Evolutionary conservation across 2,797 vertebrate species (phyloP).

Genomic region (Helarctos malayanus): DNA sequence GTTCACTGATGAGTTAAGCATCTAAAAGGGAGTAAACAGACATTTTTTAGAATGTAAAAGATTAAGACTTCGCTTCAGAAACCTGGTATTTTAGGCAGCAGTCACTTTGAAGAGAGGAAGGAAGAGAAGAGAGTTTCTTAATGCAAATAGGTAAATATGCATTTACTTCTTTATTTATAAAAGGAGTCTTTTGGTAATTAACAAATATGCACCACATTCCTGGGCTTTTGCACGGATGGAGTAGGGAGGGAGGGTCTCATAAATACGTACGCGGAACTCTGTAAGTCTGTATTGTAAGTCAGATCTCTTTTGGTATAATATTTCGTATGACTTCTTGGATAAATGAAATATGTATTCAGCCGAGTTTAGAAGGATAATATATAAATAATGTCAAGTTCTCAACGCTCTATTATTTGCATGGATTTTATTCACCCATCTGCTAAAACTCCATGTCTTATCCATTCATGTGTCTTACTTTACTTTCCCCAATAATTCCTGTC

Average conservation of each 20-base stretch:
- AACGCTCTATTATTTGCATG: constrained; percentile 20
- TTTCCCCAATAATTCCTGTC: not conserved
- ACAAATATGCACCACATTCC: constrained; percentile 26
- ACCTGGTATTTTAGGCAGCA: constrained; percentile 21
- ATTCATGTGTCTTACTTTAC: not conserved
- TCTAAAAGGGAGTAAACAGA: not conserved
- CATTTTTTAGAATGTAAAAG: not conserved
- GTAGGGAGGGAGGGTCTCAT: not conserved
- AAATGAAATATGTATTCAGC: constrained; percentile 46
- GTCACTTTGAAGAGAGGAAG: not conserved
- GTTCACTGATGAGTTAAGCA: not conserved
- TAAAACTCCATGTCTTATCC: constrained; percentile 52
- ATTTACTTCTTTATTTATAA: constrained; percentile 47
- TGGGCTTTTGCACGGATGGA: not conserved
- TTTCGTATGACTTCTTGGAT: constrained; percentile 52
- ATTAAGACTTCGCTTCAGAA: constrained; percentile 49
- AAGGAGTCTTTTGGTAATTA: constrained; percentile 45
- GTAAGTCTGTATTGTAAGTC: constrained; percentile 54
- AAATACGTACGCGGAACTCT: constrained; percentile 41
- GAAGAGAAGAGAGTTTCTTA: constrained; percentile 35
- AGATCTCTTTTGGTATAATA: constrained; percentile 53
- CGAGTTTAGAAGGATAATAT: constrained; percentile 42
- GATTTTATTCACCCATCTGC: constrained; percentile 38
- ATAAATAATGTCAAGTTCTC: constrained; percentile 20
- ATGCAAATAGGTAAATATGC: not conserved